Conservation (phyloP, 1,140 invertebrate species). For the Macrotrachela quadricornifera region DNA sequence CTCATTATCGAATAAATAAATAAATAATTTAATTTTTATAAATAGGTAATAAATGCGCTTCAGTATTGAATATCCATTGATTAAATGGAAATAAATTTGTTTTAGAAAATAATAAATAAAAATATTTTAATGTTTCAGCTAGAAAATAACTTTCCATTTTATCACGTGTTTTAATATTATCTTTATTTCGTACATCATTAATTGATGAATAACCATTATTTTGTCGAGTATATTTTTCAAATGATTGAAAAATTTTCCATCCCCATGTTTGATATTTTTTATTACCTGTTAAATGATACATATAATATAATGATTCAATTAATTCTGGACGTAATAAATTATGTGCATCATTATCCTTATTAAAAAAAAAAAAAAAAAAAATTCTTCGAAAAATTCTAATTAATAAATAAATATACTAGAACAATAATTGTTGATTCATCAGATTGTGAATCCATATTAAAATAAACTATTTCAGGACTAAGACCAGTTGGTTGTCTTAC, state of each 20-base stretch:
- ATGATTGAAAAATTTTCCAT: conserved; percentile 68
- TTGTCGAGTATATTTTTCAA: conserved; percentile 68
- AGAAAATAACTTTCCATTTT: conserved; percentile 67
- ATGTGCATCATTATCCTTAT: conserved; percentile 55
- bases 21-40: too few relatives aligned
- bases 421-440: neutral
- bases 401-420: conserved; percentile 34
- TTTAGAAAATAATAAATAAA: conserved; percentile 69
- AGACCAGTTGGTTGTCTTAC: conserved; percentile 45
- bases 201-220: conserved; percentile 76
- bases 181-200: conserved; percentile 60
- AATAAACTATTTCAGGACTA: conserved; percentile 48
- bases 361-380: too few relatives aligned
- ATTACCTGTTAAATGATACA: conserved; percentile 87
- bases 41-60: conserved; percentile 64
- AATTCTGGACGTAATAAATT: conserved; percentile 93
- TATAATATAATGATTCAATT: conserved; percentile 82
- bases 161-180: neutral
- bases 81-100: conserved; percentile 36
- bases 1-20: too few relatives aligned
- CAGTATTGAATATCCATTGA: conserved; percentile 95
- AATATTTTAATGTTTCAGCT: conserved; percentile 97
- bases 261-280: conserved; percentile 83
- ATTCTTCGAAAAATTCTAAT: too few relatives aligned
- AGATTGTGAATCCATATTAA: conserved; percentile 1